These are phyloP conservation scores for Oscarella lobularis DNA, from an alignment of 37 sponge, comb jelly and placozoan species.

Conservation along the genomic window DNA sequence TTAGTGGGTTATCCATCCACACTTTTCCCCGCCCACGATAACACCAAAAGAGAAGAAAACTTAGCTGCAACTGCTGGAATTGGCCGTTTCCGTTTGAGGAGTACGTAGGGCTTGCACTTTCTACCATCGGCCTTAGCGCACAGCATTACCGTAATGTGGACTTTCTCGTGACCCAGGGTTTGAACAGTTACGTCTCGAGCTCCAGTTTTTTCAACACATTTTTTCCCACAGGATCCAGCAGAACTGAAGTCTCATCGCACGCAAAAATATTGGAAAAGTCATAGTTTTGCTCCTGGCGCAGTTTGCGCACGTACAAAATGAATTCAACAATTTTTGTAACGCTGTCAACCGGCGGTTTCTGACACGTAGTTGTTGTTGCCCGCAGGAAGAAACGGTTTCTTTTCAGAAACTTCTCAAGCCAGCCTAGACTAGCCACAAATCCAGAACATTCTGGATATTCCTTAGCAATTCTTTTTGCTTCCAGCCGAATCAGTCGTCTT, in stretches of 20 bases:
- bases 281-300: not conserved
- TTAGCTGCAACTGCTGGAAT: slow-evolving; percentile 6
- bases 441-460: no score
- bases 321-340: slow-evolving; percentile 20
- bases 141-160: no score
- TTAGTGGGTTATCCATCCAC: slow-evolving; percentile 45
- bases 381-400: slow-evolving; percentile 15
- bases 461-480: not conserved
- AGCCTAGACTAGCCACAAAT: not conserved
- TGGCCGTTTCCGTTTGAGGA: slow-evolving; percentile 32
- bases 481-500: not conserved
- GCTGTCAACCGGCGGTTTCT: no score
- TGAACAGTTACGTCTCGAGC: slow-evolving; percentile 21
- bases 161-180: no score
- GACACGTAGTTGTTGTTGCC: slow-evolving; percentile 23
- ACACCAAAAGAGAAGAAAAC: slow-evolving; percentile 17
- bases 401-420: slow-evolving; percentile 15
- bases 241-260: slow-evolving; percentile 46
- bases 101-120: no score
- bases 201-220: slow-evolving; percentile 26
- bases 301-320: not conserved
- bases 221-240: slow-evolving; percentile 44
- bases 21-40: slow-evolving; percentile 13
- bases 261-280: slow-evolving; percentile 2
- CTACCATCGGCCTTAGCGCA: no score